Evolutionary conservation across 2,113 vertebrate genomes (phyloP), one percentile per base, ranked within the genome.

Genomic region (Pachycephala philippinensis): DNA sequence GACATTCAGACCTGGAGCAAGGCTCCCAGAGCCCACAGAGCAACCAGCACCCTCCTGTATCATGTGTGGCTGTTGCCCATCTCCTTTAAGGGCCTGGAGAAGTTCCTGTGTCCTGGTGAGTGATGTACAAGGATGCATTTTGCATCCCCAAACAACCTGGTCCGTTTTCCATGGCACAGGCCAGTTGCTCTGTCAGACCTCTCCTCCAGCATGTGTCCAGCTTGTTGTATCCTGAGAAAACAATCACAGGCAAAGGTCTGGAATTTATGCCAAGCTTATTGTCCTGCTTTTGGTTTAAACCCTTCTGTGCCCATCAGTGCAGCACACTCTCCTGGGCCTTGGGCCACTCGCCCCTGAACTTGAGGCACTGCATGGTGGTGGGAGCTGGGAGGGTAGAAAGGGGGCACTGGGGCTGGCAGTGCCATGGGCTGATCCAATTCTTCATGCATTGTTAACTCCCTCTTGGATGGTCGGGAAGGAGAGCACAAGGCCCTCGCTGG

Each of bases 1-100:
- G 16, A 17, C 27, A 27, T 45, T 39, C 2, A 11, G 33, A 30
- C 13, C 7, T 37, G 42, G 10, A 72, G 2, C 23, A n/a, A 66
- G n/a, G 40, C 8, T 56, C 18, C 26, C n/a, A 15, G 24, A 42
- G 14, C 17, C 30, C 30, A 20, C 30, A 18, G 44, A n/a, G 26
- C 21, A 63, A 13, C 27, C 74, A 79, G 65, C 30, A 56, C 14
- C 35, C 11, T 52, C 39, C 81, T 75, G 47, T 15, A 16, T 7
- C 27, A 2, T 11, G 7, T 27, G 13, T 68, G 33, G 33, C 30
- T 0, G 0, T 7, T 71, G 35, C 5, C 6, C 40, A 16, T 24
- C 56, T 44, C 49, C 39, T 35, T 40, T 49, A 31, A 65, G 27
- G 2, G 18, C 21, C 37, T 7, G 1, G 49, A 52, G 37, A 54